phyloP scores from a whole-genome alignment of 2,888 invertebrate species.

The Rosalia funebris region DNA sequence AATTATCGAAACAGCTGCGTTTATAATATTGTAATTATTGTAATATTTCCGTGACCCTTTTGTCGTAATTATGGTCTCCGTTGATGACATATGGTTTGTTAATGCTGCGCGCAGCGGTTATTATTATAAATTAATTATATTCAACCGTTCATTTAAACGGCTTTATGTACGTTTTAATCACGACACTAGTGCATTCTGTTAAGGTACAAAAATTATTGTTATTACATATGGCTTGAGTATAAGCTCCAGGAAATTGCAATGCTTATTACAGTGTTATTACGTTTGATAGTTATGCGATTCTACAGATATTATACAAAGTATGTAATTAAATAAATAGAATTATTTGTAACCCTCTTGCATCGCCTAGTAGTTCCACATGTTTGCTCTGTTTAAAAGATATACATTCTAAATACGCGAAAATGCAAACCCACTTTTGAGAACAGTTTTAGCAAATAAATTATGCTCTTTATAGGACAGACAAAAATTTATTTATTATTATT shows the following conservation, averaged over 20 bases:
- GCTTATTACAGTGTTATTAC: not conserved
- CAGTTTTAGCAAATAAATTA: too few species aligned
- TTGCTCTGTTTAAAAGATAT: too few species aligned
- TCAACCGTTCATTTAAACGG: constrained; percentile 15
- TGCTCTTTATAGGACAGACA: too few species aligned
- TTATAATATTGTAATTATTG: too few species aligned
- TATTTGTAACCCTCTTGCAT: too few species aligned
- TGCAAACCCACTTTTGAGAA: too few species aligned
- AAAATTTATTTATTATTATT: too few species aligned
- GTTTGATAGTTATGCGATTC: not conserved
- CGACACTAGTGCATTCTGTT: constrained; percentile 5
- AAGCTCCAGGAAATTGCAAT: not conserved
- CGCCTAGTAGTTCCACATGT: too few species aligned
- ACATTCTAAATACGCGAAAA: too few species aligned
- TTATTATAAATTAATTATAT: constrained; percentile 34
- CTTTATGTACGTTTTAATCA: constrained; percentile 19
- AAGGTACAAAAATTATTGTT: constrained; percentile 10
- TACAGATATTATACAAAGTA: not conserved
- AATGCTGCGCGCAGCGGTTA: constrained; percentile 19
- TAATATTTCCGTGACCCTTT: constrained; percentile 17
- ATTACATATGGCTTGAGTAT: constrained; percentile 3
- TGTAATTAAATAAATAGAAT: not conserved
- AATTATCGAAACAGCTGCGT: too few species aligned
- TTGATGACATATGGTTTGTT: constrained; percentile 19
- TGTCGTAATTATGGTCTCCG: constrained; percentile 1